Evolutionary conservation across 2,797 vertebrate genomes (phyloP).

Genomic region (Cyclura pinguis): DNA sequence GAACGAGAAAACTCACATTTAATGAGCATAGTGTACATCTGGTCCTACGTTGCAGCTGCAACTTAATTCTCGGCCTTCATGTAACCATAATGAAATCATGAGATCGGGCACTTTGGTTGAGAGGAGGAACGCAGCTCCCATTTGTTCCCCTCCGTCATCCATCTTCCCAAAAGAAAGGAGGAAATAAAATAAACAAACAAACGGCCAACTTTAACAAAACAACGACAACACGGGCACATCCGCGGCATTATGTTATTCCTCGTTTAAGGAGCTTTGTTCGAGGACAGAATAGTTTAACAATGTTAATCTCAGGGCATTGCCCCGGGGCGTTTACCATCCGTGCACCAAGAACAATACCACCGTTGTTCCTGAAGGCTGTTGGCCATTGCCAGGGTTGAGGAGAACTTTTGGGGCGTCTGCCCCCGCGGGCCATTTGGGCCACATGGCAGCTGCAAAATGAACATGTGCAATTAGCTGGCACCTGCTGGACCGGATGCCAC

Average conservation of each 20-base stretch:
- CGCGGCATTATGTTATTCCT: slow-evolving; percentile 31
- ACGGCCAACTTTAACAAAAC: not conserved
- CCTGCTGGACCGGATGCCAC: slow-evolving; percentile 47
- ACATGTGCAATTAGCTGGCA: slow-evolving; percentile 69
- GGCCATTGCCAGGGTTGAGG: slow-evolving; percentile 58
- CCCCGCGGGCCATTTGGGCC: slow-evolving; percentile 58
- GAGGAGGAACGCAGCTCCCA: not conserved
- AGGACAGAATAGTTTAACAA: slow-evolving; percentile 43
- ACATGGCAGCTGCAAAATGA: slow-evolving; percentile 69
- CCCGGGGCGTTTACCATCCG: not conserved
- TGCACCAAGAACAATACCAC: slow-evolving; percentile 46
- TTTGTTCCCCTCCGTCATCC: slow-evolving; percentile 10
- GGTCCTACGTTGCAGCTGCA: slow-evolving; percentile 3
- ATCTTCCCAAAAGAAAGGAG: not conserved
- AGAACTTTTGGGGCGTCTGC: slow-evolving; percentile 69
- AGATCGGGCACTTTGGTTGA: slow-evolving; percentile 21
- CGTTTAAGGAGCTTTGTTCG: slow-evolving; percentile 60
- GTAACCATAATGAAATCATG: slow-evolving; percentile 16
- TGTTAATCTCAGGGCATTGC: slow-evolving; percentile 42
- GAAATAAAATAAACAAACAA: not conserved
- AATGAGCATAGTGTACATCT: not conserved
- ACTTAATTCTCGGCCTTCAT: not conserved
- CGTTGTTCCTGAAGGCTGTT: slow-evolving; percentile 65
- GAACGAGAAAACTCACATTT: not conserved
- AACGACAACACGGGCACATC: not conserved